phyloP scores from a whole-genome alignment of 2,797 vertebrate species.

The Chromobotia macracanthus region DNA sequence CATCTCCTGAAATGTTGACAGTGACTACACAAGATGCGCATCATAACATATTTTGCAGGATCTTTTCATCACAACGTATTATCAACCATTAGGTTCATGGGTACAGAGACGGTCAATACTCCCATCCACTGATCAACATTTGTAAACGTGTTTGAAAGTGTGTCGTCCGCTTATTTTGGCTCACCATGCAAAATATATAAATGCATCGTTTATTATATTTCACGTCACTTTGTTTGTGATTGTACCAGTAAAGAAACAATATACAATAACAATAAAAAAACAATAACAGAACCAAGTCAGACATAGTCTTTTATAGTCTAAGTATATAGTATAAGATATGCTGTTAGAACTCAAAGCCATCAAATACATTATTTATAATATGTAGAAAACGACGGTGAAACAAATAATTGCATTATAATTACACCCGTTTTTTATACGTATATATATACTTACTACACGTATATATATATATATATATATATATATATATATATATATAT shows the following conservation, averaged over 20 bases:
- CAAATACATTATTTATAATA: too few relatives aligned
- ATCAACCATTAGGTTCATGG: not conserved
- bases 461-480: too few relatives aligned
- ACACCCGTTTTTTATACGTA: too few relatives aligned
- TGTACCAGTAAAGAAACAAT: not conserved
- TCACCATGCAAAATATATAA: not conserved
- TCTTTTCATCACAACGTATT: not conserved
- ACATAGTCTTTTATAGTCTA: too few relatives aligned
- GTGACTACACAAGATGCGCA: not conserved
- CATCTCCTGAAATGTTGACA: not conserved
- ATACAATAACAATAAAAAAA: not conserved
- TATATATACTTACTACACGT: too few relatives aligned
- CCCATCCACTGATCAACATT: constrained; percentile 6
- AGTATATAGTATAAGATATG: too few relatives aligned
- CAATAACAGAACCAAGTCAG: too few relatives aligned
- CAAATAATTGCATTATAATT: too few relatives aligned
- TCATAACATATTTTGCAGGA: too few relatives aligned
- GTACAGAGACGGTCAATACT: not conserved
- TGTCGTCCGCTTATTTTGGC: not conserved
- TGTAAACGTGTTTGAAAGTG: not conserved
- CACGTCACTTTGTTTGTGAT: not conserved
- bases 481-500: too few relatives aligned
- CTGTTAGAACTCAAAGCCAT: too few relatives aligned
- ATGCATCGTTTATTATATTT: not conserved
- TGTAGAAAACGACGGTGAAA: too few relatives aligned